Base-by-base conservation (phyloP, 2,888 invertebrate genomes). In the Anaspis maculata region DNA sequence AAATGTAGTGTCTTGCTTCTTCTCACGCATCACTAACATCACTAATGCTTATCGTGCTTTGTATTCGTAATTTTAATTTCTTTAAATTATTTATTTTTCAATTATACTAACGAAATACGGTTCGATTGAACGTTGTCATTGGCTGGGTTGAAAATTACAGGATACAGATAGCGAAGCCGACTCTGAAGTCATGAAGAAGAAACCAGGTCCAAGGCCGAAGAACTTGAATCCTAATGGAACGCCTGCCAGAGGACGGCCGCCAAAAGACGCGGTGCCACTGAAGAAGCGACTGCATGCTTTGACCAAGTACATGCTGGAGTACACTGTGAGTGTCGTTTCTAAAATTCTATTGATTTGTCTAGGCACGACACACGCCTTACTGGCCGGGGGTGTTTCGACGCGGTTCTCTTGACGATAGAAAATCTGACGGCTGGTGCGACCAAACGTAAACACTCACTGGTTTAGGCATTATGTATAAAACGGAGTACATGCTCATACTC, bases 261-360 rank as follows among this genome's bases (percentile, higher is more conserved):
- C 65, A 1, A 66, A 62, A 48, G 62, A 61, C 34, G 41, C 54
- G 6, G 39, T 79, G 27, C 79, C 83, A 0, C 66, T 88, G 7
- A 87, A 83, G 59, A 86, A 84, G 61, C 78, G 88, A 54, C 73
- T 95, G 9, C 80, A 86, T 57, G 71, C 76, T 32, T 71, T 97
- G 31, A 89, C 89, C 48, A 89, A 79, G 57, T 77, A 74, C 50
- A 67, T 83, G 15, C 70, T 79, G 42, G 82, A 83, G 59, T 80
- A 73, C 57, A 69, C 74, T 32, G 74, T 79, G 65, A 66, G 68
- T 66, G 49, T n/a, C n/a, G n/a, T n/a, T n/a, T n/a, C n/a, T n/a
- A n/a, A n/a, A n/a, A n/a, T n/a, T 36, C n/a, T n/a, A n/a, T n/a
- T n/a, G n/a, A n/a, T n/a, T n/a, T n/a, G n/a, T n/a, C n/a, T n/a